Conservation (phyloP, 1,140 invertebrate species). For the Geopemphigus sp. region DNA sequence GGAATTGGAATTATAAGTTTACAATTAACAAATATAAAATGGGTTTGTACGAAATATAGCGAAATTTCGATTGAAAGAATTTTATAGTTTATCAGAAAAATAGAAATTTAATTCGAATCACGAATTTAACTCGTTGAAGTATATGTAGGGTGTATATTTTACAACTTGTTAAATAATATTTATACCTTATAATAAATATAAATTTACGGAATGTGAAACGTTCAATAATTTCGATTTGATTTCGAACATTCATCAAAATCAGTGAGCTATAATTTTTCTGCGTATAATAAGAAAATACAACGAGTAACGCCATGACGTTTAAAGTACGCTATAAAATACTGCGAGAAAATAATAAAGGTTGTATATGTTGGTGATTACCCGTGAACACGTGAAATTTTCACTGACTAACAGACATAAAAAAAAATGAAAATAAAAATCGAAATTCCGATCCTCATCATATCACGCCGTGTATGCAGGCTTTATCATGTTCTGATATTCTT, state of each 20-base stretch:
- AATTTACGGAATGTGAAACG: too few species aligned
- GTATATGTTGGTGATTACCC: neutral
- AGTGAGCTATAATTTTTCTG: neutral
- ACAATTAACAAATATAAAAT: too few species aligned
- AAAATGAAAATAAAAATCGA: constrained; percentile 31
- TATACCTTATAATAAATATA: too few species aligned
- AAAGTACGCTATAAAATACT: neutral
- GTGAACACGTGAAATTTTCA: neutral
- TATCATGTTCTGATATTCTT: constrained; percentile 13
- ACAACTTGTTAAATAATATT: too few species aligned
- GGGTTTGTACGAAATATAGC: too few species aligned
- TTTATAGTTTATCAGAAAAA: too few species aligned
- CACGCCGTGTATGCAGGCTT: neutral
- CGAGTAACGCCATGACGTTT: neutral
- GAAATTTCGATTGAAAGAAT: too few species aligned
- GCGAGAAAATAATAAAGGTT: neutral
- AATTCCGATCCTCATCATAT: constrained; percentile 4
- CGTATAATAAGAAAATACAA: neutral
- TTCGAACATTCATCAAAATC: neutral
- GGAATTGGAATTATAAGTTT: too few species aligned
- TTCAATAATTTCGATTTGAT: neutral
- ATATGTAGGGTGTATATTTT: too few species aligned
- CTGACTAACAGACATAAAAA: neutral
- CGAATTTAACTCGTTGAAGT: too few species aligned
- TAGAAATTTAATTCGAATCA: too few species aligned